These are phyloP conservation scores for Brenthis ino DNA, from an alignment of 2,888 invertebrate genomes.

Conservation along the genomic window DNA sequence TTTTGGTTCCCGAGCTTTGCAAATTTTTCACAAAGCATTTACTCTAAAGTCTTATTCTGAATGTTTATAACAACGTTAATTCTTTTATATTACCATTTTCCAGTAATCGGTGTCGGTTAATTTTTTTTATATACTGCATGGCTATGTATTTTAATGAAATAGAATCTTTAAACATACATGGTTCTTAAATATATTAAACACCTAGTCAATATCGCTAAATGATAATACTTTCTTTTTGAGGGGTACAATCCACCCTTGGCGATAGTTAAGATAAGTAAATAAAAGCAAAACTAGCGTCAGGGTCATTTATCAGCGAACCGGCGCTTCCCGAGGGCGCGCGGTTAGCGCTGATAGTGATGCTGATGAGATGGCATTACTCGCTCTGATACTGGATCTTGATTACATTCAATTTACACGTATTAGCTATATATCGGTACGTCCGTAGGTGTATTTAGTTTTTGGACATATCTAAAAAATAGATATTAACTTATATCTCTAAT, in stretches of 20 bases:
- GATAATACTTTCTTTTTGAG: too few relatives aligned
- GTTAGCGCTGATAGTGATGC: not conserved
- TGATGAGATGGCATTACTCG: conserved; percentile 11
- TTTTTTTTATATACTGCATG: too few relatives aligned
- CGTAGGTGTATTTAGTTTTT: not conserved
- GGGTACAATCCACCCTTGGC: not conserved
- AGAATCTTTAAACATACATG: too few relatives aligned
- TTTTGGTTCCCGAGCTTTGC: not conserved
- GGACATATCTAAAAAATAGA: too few relatives aligned
- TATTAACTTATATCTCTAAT: too few relatives aligned
- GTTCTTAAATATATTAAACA: too few relatives aligned
- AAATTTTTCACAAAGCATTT: not conserved
- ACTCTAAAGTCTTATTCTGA: not conserved
- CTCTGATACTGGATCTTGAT: not conserved
- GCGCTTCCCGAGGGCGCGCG: not conserved
- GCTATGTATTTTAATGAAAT: too few relatives aligned
- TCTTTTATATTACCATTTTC: too few relatives aligned
- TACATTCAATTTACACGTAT: not conserved
- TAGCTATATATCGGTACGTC: not conserved
- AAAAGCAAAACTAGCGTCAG: not conserved
- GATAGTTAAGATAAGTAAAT: conserved; percentile 4
- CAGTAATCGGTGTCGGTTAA: too few relatives aligned
- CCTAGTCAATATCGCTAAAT: too few relatives aligned
- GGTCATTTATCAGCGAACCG: not conserved
- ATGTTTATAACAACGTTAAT: too few relatives aligned